Evolutionary conservation across 2,888 invertebrate genomes (phyloP), one percentile per base, ranked within the genome.

Genomic region (Caradrina clavipalpis): DNA sequence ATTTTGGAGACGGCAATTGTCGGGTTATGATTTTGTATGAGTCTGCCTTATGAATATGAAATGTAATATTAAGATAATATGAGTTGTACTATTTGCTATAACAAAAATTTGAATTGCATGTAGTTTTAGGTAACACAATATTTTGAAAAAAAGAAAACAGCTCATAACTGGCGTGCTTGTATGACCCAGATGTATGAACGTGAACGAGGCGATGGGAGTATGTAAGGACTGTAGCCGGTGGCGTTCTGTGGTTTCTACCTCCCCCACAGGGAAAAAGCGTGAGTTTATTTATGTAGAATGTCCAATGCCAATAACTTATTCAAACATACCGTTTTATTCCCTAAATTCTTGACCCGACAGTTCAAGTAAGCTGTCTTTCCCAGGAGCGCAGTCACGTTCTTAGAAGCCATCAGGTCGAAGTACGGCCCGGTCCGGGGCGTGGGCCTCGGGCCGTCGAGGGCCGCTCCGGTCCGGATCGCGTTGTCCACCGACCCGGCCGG

Each of bases 331-430:
- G 98, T 98, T 96, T 98, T 98, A 96, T 99, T 98, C 82, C 98
- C 98, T 91, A 98, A 96, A 95, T 98, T 98, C 96, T 98, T 98
- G 80, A 98, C 98, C 76, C 98, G 97, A 94, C 99, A 99, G 91
- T 98, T 98, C 83, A 99, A 96, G 90, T 98, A 98, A 59, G 98
- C 98, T 49, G 98, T 98, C 93, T 98, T 98, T 81, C 98, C 98
- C 69, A 98, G 96, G 58, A 98, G 96, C 0, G 98, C 98, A 39
- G 98, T 98, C 78, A 97, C 96, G 92, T 97, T 97, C 92, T 97
- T 97, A 57, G 98, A 97, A 47, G 97, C 97, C 67, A 96, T 95
- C 86, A 97, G 96, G 91, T 98, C 98, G 90, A 98, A 98, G 90
- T 97, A 97, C 19, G 98, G 98, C n/a, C 97, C 97, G 72, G 96